Evolutionary conservation across 1,140 invertebrate species (phyloP).

Genomic region (Campoletis sonorensis): DNA sequence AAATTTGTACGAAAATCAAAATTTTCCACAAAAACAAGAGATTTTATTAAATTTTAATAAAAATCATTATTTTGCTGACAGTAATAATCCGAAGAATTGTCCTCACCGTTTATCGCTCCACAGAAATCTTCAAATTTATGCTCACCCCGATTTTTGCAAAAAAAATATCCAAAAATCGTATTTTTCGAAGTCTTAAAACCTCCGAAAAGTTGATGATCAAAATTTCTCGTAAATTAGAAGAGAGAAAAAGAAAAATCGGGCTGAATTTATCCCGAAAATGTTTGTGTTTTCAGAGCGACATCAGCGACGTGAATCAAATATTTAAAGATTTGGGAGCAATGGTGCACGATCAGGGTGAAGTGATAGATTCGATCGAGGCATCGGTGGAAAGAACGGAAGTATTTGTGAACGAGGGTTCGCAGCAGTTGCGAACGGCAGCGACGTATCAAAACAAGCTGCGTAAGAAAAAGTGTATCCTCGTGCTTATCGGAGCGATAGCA

Average conservation of each 20-base stretch:
- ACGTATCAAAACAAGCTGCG: constrained; percentile 92
- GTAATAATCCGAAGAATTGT: too few species aligned
- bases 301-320: constrained; percentile 97
- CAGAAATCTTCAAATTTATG: too few species aligned
- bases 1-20: too few species aligned
- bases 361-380: constrained; percentile 97
- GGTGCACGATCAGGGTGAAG: constrained; percentile 98
- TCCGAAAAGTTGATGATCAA: too few species aligned
- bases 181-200: too few species aligned
- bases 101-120: too few species aligned
- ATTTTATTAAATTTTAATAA: too few species aligned
- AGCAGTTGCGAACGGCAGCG: constrained; percentile 88
- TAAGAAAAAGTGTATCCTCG: constrained; percentile 89
- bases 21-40: too few species aligned
- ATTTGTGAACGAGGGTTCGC: constrained; percentile 88
- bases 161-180: too few species aligned
- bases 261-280: background rate
- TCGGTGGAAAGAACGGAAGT: constrained; percentile 94
- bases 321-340: constrained; percentile 98
- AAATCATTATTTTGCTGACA: too few species aligned
- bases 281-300: constrained; percentile 87
- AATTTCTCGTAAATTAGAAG: too few species aligned
- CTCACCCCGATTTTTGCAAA: too few species aligned
- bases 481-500: constrained; percentile 81
- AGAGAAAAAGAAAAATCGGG: constrained; percentile 16